These are phyloP conservation scores for Zelleria hepariella DNA, from an alignment of 2,888 invertebrate species.

Conservation along the genomic window DNA sequence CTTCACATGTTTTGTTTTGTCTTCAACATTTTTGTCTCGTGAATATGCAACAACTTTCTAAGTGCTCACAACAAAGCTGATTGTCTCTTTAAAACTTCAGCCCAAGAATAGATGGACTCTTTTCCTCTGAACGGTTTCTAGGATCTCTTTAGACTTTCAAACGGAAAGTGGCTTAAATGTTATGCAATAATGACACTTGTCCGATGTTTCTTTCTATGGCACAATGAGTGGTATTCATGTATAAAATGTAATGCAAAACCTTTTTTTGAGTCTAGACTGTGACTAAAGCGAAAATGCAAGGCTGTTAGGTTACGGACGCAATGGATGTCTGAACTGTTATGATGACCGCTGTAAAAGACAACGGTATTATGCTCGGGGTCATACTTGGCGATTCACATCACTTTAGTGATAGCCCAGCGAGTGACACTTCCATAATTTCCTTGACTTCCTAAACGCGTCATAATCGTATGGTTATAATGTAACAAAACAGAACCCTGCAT, in stretches of 20 bases:
- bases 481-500: too few species aligned
- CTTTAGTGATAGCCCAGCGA: too few species aligned
- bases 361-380: not conserved
- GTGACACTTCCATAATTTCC: too few species aligned
- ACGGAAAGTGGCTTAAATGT: not conserved
- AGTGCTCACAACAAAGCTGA: not conserved
- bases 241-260: not conserved
- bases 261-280: not conserved
- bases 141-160: not conserved
- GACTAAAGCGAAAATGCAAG: not conserved
- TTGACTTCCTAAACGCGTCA: too few species aligned
- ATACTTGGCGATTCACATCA: too few species aligned
- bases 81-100: not conserved
- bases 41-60: conserved; percentile 52
- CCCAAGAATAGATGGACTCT: not conserved
- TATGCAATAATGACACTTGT: not conserved
- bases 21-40: conserved; percentile 14
- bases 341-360: not conserved
- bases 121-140: not conserved
- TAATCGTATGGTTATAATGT: too few species aligned
- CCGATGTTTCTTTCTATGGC: not conserved
- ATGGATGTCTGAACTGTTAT: not conserved
- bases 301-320: not conserved
- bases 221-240: not conserved
- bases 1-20: not conserved